Evolutionary conservation across 2,113 vertebrate species (phyloP).

Genomic region (Mastomys coucha): DNA sequence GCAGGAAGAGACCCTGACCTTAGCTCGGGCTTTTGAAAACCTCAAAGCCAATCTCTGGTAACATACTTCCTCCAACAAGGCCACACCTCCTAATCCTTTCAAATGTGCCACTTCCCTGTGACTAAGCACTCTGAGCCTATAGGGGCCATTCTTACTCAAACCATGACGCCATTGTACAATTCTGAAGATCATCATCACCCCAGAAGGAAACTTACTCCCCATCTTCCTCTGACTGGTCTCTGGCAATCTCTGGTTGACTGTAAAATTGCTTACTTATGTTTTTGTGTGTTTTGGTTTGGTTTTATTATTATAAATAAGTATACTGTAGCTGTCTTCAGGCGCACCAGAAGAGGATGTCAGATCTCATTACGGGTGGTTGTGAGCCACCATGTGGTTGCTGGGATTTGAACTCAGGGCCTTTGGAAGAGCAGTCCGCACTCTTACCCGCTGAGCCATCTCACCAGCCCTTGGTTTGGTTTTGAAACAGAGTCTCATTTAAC

Average conservation of each 20-base stretch:
- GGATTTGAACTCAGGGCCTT: too few species aligned
- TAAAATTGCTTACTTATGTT: neutral
- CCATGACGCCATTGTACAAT: neutral
- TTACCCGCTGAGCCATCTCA: too few species aligned
- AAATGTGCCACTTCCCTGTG: neutral
- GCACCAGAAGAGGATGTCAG: too few species aligned
- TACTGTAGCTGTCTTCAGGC: too few species aligned
- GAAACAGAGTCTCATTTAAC: neutral
- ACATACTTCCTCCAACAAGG: neutral
- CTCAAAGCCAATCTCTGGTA: neutral
- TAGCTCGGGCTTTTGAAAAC: neutral
- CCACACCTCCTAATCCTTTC: neutral
- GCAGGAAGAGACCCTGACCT: neutral
- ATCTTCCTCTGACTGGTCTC: neutral
- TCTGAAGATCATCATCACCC: neutral
- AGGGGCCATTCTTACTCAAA: neutral
- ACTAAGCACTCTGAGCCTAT: neutral
- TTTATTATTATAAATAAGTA: too few species aligned
- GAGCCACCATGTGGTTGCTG: too few species aligned
- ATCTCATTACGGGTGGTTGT: too few species aligned
- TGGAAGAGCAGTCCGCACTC: too few species aligned
- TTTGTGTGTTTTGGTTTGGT: neutral
- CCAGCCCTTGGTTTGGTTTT: neutral
- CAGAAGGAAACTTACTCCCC: neutral
- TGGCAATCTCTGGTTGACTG: neutral